Evolutionary conservation across 2,888 invertebrate genomes (phyloP).

Genomic region (Coleophora deauratella): DNA sequence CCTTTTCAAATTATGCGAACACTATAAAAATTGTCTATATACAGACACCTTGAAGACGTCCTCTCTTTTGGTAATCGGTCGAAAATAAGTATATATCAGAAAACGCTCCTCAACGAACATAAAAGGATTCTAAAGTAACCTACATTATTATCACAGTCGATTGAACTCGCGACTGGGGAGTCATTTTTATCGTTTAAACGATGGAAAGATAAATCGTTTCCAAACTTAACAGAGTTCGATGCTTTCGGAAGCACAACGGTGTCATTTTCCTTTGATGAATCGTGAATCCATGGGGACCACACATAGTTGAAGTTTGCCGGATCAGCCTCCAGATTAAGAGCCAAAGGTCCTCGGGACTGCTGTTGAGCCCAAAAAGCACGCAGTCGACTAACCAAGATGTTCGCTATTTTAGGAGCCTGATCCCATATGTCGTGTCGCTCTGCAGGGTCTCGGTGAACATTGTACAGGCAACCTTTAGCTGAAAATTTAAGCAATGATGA

Average conservation of each 20-base stretch:
- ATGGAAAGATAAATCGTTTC: background rate
- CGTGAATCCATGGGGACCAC: constrained; percentile 73
- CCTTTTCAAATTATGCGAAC: no score
- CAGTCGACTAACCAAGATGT: constrained; percentile 35
- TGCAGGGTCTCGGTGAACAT: constrained; percentile 83
- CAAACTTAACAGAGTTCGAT: no score
- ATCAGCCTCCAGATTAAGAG: constrained; percentile 66
- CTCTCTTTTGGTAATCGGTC: no score
- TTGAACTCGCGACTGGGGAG: constrained; percentile 29
- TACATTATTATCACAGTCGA: constrained; percentile 35
- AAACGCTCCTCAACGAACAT: constrained; percentile 50
- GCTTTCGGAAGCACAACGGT: no score
- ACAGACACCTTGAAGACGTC: no score
- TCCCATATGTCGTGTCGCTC: constrained; percentile 77
- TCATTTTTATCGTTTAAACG: constrained; percentile 8
- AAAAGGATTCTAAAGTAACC: constrained; percentile 48
- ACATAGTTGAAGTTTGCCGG: constrained; percentile 76
- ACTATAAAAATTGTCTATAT: no score
- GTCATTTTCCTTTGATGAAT: background rate
- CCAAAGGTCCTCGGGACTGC: constrained; percentile 47
- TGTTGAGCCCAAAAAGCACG: constrained; percentile 41
- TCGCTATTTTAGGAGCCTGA: constrained; percentile 50
- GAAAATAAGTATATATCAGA: no score
- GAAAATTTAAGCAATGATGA: constrained; percentile 26
- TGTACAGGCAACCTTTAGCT: constrained; percentile 81